Evolutionary conservation across 2,113 vertebrate genomes (phyloP).

Genomic region (Sapajus apella): DNA sequence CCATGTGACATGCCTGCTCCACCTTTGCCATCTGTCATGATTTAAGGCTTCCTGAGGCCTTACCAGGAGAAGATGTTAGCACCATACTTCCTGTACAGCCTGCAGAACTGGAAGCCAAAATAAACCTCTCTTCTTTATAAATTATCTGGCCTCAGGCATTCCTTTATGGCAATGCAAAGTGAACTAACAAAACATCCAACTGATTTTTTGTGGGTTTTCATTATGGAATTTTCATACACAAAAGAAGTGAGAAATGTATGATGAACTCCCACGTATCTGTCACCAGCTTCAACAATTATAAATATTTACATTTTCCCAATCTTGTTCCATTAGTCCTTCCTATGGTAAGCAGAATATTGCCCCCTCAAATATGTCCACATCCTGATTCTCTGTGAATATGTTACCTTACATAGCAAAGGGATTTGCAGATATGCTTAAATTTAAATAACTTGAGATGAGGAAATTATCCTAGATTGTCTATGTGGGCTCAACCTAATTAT

Average conservation of each 20-base stretch:
- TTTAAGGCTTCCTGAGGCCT: too few relatives aligned
- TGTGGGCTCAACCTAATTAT: not conserved
- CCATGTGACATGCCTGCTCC: too few relatives aligned
- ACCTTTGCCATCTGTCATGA: too few relatives aligned
- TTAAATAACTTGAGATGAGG: not conserved
- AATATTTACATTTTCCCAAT: not conserved
- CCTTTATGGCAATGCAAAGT: too few relatives aligned
- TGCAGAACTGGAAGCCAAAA: too few relatives aligned
- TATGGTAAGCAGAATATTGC: not conserved
- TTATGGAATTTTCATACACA: not conserved
- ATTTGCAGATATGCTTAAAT: not conserved
- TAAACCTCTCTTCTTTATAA: too few relatives aligned
- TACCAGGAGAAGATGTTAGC: too few relatives aligned
- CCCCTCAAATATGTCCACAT: not conserved
- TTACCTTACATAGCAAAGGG: not conserved
- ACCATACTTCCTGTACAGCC: too few relatives aligned
- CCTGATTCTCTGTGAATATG: not conserved
- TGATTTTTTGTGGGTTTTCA: conserved; percentile 42
- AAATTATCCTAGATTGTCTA: not conserved
- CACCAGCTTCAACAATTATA: not conserved
- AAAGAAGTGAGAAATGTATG: not conserved
- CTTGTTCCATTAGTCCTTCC: not conserved
- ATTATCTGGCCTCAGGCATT: too few relatives aligned
- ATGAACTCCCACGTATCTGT: not conserved
- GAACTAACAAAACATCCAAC: not conserved